These are phyloP conservation scores for Drosophila aff. DNA, from an alignment of 1,140 invertebrate genomes.

Conservation along the genomic window DNA sequence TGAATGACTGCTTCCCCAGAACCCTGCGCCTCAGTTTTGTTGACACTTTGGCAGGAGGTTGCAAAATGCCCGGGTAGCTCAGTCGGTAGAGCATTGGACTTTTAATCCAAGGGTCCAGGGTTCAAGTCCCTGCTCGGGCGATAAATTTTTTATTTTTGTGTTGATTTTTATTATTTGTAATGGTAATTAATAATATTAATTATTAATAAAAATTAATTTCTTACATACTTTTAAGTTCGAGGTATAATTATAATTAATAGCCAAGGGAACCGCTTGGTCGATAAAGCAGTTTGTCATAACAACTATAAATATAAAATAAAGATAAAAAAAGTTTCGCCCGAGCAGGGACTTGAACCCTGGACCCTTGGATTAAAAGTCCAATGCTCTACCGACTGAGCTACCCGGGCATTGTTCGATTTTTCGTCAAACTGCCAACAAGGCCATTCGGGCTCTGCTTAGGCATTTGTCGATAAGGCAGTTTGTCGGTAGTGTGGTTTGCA, in stretches of 20 bases:
- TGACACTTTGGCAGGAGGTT: background rate
- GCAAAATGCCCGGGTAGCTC: background rate
- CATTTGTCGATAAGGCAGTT: too few species aligned
- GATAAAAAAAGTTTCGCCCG: slow-evolving; percentile 86
- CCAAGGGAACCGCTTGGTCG: too few species aligned
- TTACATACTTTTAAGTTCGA: too few species aligned
- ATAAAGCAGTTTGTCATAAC: too few species aligned
- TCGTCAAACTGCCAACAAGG: too few species aligned
- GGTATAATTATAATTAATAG: too few species aligned
- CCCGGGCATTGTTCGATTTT: slow-evolving; percentile 86
- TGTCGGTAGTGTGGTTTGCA: too few species aligned
- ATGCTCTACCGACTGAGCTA: slow-evolving; percentile 96
- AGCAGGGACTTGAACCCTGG: slow-evolving; percentile 92
- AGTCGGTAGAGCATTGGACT: slow-evolving; percentile 91
- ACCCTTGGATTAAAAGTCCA: slow-evolving; percentile 92
- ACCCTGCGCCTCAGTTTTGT: background rate
- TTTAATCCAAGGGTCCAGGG: slow-evolving; percentile 93
- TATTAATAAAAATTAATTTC: too few species aligned
- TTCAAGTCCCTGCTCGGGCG: slow-evolving; percentile 93
- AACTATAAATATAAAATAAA: too few species aligned
- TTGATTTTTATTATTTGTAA: too few species aligned
- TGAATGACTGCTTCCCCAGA: background rate
- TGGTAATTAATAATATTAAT: too few species aligned
- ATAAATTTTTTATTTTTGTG: background rate
- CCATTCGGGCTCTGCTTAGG: too few species aligned